Base-by-base conservation (phyloP, 2,797 vertebrate genomes). In the Notoglanidium macrostoma region DNA sequence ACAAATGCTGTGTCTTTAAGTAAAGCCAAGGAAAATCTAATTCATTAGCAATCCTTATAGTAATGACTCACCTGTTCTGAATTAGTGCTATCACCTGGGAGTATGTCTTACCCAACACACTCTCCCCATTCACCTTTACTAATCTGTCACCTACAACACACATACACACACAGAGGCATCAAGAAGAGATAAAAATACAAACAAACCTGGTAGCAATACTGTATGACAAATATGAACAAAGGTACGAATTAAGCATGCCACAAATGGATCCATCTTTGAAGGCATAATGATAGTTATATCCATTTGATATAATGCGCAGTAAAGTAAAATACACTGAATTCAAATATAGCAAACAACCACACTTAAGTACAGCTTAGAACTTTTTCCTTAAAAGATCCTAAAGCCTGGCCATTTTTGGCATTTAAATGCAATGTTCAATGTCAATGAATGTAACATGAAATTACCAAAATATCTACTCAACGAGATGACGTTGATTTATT, bases 11-110 rank as follows among this genome's bases (percentile, higher is more conserved):
- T 51, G 7, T 29, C 49, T 15, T 44, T 12, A 17, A n/a, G 49
- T 61, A 32, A 51, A 65, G 23, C 19, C 0, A 59, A 5, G 6
- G 10, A 32, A 78, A 78, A 77, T 11, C 1, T 17, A 5, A 51
- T 80, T 44, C 26, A 7, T 82, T 49, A n/a, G 15, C 14, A 49
- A 68, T 68, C 17, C n/a, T 83, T 51, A 76, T 14, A 85, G 29
- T 76, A n/a, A 76, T 15, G 26, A 85, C 95, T 94, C 92, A 98
- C 98, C 98, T 98, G 95, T 99, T 98, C 93, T 99, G 98, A 94
- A 99, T 99, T 91, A 99, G 96, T 9, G 97, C 96, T 32, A 99
- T 99, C 93, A 99, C 98, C 95, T 99, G 98, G 0, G 98, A 99
- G 92, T 99, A 99, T 19, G 98, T 99, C 94, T 99, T 99, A 29